phyloP scores from a whole-genome alignment of 2,888 invertebrate species.

The Drosophila aldrichi region DNA sequence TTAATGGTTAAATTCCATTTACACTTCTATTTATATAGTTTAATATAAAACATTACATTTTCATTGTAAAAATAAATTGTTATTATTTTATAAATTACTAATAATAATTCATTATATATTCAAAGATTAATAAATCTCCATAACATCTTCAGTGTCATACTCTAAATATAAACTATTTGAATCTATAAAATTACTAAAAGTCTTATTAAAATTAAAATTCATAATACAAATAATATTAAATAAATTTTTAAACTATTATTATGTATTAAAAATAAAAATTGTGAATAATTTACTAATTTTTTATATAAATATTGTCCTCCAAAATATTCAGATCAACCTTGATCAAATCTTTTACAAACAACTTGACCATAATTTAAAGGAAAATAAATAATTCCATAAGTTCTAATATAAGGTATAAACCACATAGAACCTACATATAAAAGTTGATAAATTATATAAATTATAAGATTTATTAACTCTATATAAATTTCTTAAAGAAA shows the following conservation, averaged over 20 bases:
- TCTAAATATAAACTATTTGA: slow-evolving; percentile 84
- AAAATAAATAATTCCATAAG: background rate
- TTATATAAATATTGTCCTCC: no score
- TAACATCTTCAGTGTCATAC: slow-evolving; percentile 71
- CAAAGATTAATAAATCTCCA: no score
- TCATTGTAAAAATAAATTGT: background rate
- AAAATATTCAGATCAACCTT: no score
- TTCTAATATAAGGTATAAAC: background rate
- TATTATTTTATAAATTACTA: background rate
- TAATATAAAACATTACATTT: background rate
- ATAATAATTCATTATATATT: no score
- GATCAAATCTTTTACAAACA: background rate
- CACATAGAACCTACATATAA: background rate
- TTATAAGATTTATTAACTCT: background rate
- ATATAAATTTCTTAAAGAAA: no score
- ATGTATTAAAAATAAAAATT: no score
- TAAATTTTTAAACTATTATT: background rate
- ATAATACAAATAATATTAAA: background rate
- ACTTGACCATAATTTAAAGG: background rate
- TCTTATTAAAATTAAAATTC: slow-evolving; percentile 68
- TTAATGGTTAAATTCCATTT: slow-evolving; percentile 4
- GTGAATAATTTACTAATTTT: no score
- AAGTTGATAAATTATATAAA: background rate
- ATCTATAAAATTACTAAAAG: slow-evolving; percentile 64
- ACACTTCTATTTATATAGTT: slow-evolving; percentile 4